Evolutionary conservation across 2,113 vertebrate genomes (phyloP).

Genomic region (Erythrocercus mccallii): DNA sequence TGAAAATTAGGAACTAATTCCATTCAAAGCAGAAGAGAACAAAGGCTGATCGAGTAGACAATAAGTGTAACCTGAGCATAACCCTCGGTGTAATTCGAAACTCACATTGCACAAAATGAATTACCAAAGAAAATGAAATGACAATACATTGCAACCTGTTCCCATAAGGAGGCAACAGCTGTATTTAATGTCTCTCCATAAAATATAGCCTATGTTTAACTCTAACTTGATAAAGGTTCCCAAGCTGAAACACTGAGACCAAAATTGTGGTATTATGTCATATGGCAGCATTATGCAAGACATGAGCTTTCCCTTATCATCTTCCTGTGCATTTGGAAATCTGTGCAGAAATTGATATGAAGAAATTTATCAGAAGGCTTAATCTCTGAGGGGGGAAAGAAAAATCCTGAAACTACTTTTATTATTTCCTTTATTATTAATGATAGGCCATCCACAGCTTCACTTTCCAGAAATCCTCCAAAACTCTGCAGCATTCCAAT

Average conservation of each 20-base stretch:
- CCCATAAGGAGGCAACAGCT: background rate
- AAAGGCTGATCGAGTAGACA: background rate
- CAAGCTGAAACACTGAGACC: background rate
- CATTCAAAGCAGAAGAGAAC: background rate
- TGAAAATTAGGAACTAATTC: background rate
- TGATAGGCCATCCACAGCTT: background rate
- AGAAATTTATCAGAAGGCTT: background rate
- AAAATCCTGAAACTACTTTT: background rate
- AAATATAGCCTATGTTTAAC: background rate
- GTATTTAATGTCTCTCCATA: background rate
- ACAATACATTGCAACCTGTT: background rate
- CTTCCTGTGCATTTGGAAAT: background rate
- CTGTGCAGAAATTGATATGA: background rate
- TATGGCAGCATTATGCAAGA: background rate
- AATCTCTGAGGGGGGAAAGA: background rate
- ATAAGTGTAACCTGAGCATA: background rate
- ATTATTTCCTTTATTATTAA: background rate
- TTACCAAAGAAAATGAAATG: background rate
- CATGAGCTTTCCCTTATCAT: background rate
- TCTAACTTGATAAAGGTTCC: background rate
- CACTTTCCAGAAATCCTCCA: background rate
- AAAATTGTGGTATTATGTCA: background rate
- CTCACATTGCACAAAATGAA: background rate
- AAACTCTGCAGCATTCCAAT: background rate
- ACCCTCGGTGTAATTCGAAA: fast-evolving